Evolutionary conservation across 1,140 invertebrate species (phyloP), one percentile per base, ranked within the genome.

Genomic region (Zaprionus tsacasi): DNA sequence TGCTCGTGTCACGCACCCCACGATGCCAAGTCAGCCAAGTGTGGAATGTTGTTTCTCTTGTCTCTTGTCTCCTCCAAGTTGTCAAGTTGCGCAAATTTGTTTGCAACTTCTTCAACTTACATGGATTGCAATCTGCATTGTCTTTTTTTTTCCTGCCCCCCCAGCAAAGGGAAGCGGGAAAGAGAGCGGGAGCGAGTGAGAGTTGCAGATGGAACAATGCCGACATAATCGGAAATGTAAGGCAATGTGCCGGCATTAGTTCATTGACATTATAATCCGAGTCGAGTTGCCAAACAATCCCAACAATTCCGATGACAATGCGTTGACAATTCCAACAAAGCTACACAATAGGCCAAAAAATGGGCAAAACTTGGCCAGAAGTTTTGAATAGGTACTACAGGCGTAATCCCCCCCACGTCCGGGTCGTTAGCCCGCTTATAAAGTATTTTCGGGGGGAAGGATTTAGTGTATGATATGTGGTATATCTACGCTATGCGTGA

Each of bases 11-110:
- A 56, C 52, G 54, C 30, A 30, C 50, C n/a, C 36, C 38, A 30
- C 27, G 6, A 4, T 30, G 27, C 27, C 27, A 30, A 82, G 76
- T 61, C 57, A 79, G 72, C 76, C 72, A 78, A 79, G 81, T 79
- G 69, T 79, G 69, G 69, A 82, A 77, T 78, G 70, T 70, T 65
- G 67, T 74, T 7, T 21, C 21, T 21, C 21, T 21, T 15, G 48
- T 10, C 36, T 13, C 52, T 52, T 60, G 63, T n/a, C 56, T 69
- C 17, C 45, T 27, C 45, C 8, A 38, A 69, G 38, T 87, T 88
- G 83, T 82, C 79, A 71, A 82, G 79, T 88, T 88, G 81, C 74
- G 85, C 78, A 87, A 87, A 83, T 87, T 88, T 88, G 80, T 88
- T 89, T 83, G 77, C 83, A 89, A 87, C 83, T 88, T 72, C 67